Conservation (phyloP, 1,140 invertebrate species). For the Telenomus remus region DNA sequence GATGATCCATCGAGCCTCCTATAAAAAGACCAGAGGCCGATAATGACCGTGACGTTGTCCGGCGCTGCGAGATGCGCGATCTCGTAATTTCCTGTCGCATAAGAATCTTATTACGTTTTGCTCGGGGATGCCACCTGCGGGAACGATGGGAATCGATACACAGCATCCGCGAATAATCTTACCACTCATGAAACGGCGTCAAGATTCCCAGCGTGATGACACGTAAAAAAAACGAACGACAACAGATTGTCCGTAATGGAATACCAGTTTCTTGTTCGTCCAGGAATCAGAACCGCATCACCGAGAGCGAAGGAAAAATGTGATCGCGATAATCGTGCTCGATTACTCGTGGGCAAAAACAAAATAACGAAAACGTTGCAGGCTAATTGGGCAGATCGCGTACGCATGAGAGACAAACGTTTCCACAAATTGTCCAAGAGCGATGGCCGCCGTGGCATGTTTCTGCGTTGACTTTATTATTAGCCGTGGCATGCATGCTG, state of each 20-base stretch:
- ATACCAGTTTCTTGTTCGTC: slow-evolving; percentile 26
- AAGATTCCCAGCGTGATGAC: slow-evolving; percentile 18
- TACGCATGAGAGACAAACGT: slow-evolving; percentile 36
- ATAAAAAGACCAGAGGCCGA: slow-evolving; percentile 63
- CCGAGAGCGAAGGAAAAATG: slow-evolving; percentile 27
- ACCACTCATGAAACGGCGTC: slow-evolving; percentile 25
- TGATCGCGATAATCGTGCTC: slow-evolving; percentile 30
- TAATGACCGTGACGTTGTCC: slow-evolving; percentile 68
- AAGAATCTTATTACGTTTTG: slow-evolving; percentile 50
- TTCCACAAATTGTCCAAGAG: slow-evolving; percentile 36
- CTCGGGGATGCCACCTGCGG: slow-evolving; percentile 27
- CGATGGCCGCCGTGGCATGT: slow-evolving; percentile 8
- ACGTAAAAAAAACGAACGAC: slow-evolving; percentile 21
- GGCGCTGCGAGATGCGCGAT: slow-evolving; percentile 49
- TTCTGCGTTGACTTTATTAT: slow-evolving; percentile 37
- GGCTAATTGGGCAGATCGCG: slow-evolving; percentile 16
- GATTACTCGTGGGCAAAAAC: slow-evolving; percentile 15
- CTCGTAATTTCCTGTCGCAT: slow-evolving; percentile 53
- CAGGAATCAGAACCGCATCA: slow-evolving; percentile 7
- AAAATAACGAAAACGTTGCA: no score
- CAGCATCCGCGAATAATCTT: slow-evolving; percentile 23
- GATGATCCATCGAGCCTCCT: slow-evolving; percentile 56
- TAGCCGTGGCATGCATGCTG: slow-evolving; percentile 21
- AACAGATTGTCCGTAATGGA: slow-evolving; percentile 37
- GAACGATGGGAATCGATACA: slow-evolving; percentile 42